A percentile compares a stretch with the other conserved stretches of the same genome.
Evolutionary conservation across 2,797 vertebrate species (phyloP).

Genomic region (Psittacula echo): DNA sequence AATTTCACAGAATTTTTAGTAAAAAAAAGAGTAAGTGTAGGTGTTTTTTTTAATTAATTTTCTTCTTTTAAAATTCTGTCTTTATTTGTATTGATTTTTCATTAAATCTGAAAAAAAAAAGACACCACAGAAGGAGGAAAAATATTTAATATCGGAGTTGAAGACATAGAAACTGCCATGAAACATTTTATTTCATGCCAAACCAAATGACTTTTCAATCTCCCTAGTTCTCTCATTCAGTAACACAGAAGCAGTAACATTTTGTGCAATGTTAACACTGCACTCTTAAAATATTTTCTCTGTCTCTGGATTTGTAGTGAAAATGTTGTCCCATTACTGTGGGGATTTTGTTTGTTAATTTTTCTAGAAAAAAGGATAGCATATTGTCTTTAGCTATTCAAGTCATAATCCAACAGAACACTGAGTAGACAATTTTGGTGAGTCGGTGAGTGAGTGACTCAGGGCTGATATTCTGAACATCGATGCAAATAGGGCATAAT

Average conservation of each 20-base stretch:
- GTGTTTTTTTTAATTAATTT: accelerated
- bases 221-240: accelerated
- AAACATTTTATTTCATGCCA: not conserved
- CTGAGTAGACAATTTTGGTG: not conserved
- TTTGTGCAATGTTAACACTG: not conserved
- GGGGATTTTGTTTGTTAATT: not conserved
- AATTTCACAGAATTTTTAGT: not conserved
- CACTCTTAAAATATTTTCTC: not conserved
- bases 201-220: not conserved
- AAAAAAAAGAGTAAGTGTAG: not conserved
- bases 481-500: not conserved
- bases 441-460: not conserved
- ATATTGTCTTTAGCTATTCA: not conserved
- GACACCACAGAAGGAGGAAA: not conserved
- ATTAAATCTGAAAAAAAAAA: not conserved
- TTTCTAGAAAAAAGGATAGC: not conserved
- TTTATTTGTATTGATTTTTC: not conserved
- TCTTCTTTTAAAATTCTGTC: not conserved
- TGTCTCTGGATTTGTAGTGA: not conserved
- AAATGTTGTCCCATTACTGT: not conserved
- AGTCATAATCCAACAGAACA: not conserved
- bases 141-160: not conserved
- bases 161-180: not conserved
- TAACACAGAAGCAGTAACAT: not conserved
- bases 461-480: not conserved